These are phyloP conservation scores for Glaucopsyche alexis DNA, from an alignment of 2,888 invertebrate genomes.

Conservation along the genomic window DNA sequence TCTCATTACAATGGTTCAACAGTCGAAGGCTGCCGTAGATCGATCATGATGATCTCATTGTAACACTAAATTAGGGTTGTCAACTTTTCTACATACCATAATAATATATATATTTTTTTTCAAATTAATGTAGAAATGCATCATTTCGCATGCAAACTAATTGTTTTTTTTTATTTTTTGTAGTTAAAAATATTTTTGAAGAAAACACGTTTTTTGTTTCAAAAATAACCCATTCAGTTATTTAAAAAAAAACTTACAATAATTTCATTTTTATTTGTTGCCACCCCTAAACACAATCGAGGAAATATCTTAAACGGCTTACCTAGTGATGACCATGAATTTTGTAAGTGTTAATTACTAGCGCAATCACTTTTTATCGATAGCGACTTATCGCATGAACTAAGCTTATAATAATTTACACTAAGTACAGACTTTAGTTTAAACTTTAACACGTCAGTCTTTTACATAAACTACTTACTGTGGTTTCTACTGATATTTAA, in stretches of 20 bases:
- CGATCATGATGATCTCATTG: slow-evolving; percentile 47
- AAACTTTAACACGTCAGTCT: background rate
- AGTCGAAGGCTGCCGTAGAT: slow-evolving; percentile 43
- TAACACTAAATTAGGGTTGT: slow-evolving; percentile 20
- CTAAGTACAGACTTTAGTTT: background rate
- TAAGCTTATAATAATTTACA: slow-evolving; percentile 11
- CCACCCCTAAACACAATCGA: slow-evolving; percentile 33
- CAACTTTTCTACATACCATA: background rate
- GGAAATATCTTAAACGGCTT: slow-evolving; percentile 42
- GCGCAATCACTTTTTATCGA: slow-evolving; percentile 17
- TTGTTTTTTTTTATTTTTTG: too few relatives aligned
- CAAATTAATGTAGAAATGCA: too few relatives aligned
- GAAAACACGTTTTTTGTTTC: too few relatives aligned
- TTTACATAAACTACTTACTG: background rate
- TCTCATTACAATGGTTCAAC: slow-evolving; percentile 43
- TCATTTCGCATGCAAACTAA: too few relatives aligned
- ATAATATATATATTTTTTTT: background rate
- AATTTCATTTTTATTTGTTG: background rate
- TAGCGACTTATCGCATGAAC: slow-evolving; percentile 10
- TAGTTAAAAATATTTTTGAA: too few relatives aligned
- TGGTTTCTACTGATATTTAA: background rate
- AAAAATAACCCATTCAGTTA: too few relatives aligned
- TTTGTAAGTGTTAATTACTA: slow-evolving; percentile 32
- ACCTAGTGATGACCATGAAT: slow-evolving; percentile 37
- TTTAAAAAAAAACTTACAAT: too few relatives aligned